These are phyloP conservation scores for Hirundichthys speculiger DNA, from an alignment of 2,113 vertebrate genomes.

Conservation along the genomic window DNA sequence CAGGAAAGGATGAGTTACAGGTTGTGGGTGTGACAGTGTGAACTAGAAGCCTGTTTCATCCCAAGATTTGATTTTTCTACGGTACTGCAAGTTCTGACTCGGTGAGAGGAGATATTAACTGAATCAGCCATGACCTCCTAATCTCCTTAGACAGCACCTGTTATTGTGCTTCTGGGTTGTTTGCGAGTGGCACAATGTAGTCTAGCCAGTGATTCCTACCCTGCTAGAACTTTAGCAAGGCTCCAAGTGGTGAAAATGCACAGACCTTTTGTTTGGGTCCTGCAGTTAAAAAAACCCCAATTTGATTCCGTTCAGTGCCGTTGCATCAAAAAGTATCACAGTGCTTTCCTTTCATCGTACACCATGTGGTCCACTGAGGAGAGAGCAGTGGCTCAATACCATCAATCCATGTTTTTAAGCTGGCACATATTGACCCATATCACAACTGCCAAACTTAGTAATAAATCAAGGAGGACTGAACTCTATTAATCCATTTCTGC, in stretches of 20 bases:
- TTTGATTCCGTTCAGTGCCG: neutral
- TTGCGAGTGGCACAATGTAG: slow-evolving; percentile 27
- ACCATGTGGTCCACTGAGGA: slow-evolving; percentile 14
- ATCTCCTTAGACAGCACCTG: slow-evolving; percentile 15
- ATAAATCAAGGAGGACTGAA: slow-evolving; percentile 31
- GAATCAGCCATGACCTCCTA: slow-evolving; percentile 40
- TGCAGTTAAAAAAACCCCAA: neutral
- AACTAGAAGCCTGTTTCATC: slow-evolving; percentile 20
- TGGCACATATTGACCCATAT: slow-evolving; percentile 13
- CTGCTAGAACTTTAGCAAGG: no score
- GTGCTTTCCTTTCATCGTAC: slow-evolving; percentile 4
- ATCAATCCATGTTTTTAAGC: slow-evolving; percentile 20
- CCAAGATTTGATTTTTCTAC: slow-evolving; percentile 43
- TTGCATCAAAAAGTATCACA: neutral
- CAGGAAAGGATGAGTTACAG: slow-evolving; percentile 40
- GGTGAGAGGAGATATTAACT: slow-evolving; percentile 54
- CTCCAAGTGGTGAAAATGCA: no score
- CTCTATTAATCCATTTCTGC: slow-evolving; percentile 8
- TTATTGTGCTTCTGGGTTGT: slow-evolving; percentile 26
- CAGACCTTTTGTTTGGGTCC: neutral
- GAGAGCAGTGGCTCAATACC: slow-evolving; percentile 23
- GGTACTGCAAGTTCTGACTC: slow-evolving; percentile 38
- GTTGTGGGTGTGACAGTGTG: slow-evolving; percentile 43
- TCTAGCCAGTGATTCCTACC: neutral
- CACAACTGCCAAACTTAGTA: slow-evolving; percentile 16